Evolutionary conservation across 53 echinoderm and acorn worm genomes (phyloP).

Genomic region (Mesocentrotus franciscanus): DNA sequence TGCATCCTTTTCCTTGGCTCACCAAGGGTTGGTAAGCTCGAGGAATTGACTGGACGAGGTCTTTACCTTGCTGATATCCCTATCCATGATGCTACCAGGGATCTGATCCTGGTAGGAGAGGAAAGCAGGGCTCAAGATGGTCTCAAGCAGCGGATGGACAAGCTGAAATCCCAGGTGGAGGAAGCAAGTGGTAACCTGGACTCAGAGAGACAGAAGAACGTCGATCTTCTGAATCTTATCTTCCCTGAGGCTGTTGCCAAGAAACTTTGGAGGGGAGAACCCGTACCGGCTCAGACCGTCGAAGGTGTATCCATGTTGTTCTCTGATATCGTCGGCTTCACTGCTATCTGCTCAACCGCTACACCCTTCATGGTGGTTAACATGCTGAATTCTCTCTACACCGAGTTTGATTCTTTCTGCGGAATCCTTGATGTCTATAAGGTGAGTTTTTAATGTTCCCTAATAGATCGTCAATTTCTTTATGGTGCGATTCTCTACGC

Average conservation of each 20-base stretch:
- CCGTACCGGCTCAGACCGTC: constrained; percentile 76
- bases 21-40: constrained; percentile 89
- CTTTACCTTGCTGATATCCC: constrained; percentile 95
- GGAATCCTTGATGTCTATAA: constrained; percentile 92
- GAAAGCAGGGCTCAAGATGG: constrained; percentile 95
- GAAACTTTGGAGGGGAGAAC: constrained; percentile 90
- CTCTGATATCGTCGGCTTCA: constrained; percentile 95
- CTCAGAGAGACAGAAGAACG: constrained; percentile 87
- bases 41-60: constrained; percentile 90
- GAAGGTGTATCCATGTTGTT: constrained; percentile 91
- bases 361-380: constrained; percentile 95
- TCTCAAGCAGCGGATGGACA: constrained; percentile 95
- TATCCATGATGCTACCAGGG: constrained; percentile 93
- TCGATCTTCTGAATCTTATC: constrained; percentile 89
- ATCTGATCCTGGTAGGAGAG: constrained; percentile 94
- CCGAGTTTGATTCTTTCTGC: constrained; percentile 92
- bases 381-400: constrained; percentile 93
- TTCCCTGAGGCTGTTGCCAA: constrained; percentile 92
- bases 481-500: not conserved
- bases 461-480: not conserved
- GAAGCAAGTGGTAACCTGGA: constrained; percentile 83
- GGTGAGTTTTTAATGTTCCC: constrained; percentile 65
- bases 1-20: constrained; percentile 93
- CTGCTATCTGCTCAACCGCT: constrained; percentile 92
- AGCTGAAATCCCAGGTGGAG: constrained; percentile 87